Evolutionary conservation across 1,140 invertebrate species (phyloP), one percentile per base, ranked within the genome.

Genomic region (Heliconius eleuchia): DNA sequence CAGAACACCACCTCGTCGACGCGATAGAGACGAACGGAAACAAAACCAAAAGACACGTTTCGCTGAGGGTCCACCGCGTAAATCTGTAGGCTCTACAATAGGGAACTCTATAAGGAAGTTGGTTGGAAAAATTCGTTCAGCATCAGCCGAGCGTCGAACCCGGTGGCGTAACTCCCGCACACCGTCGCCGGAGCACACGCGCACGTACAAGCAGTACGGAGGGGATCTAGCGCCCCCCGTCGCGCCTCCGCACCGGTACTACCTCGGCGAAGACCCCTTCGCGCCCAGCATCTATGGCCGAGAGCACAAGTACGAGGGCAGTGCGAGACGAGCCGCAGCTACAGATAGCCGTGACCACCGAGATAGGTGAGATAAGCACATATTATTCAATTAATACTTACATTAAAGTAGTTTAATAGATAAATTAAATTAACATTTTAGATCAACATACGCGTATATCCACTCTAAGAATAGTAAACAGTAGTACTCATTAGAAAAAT

Each of bases 181-280:
- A 76, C 95, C 95, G 81, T 96, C 95, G 83, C 95, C 94, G 18
- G 89, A 91, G 84, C 91, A 91, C 80, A 86, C 86, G 91, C 88
- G 95, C 85, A 86, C 95, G 84, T 94, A 95, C 94, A 83, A 91
- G 81, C 94, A 93, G 86, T 94, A 94, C 89, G 92, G 92, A 74
- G 92, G 92, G 39, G 95, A 96, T 80, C 88, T 95, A 76, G 92
- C 94, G 88, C 94, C 92, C 83, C 95, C 92, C 82, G 86, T 87
- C 87, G 95, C 94, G 27, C 93, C 95, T 5, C 96, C 96, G 66
- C 97, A 97, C 85, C 96, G 96, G 77, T 98, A 97, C 91, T 98
- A 98, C 88, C 95, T 98, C 55, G 97, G 97, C 16, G 97, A 98
- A 92, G 97, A 98, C 95, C 97, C 97, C 6, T 97, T 97, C 89